phyloP scores from a whole-genome alignment of 2,113 vertebrate genomes.

The Spea multiplicata region DNA sequence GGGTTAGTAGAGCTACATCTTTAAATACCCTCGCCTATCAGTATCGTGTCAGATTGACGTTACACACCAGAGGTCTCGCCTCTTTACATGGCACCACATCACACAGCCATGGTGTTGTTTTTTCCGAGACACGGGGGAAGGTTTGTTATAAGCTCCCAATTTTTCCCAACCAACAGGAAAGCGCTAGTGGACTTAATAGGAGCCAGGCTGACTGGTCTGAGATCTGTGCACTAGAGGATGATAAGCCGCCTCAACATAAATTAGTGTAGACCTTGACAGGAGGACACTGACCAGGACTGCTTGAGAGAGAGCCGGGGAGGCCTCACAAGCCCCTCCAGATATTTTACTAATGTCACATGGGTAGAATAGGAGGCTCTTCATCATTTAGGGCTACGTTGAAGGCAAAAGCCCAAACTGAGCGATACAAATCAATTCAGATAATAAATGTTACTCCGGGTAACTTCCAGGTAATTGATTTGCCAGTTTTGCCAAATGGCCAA shows the following conservation, averaged over 20 bases:
- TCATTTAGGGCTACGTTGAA: too few species aligned
- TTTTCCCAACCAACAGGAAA: conserved; percentile 57
- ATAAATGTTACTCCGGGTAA: conserved; percentile 35
- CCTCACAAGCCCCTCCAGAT: conserved; percentile 64
- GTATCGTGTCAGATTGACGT: conserved; percentile 40
- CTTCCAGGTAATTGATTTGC: too few species aligned
- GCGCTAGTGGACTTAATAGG: conserved; percentile 64
- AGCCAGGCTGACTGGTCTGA: conserved; percentile 77
- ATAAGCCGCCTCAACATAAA: conserved; percentile 89
- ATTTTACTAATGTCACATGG: conserved; percentile 69
- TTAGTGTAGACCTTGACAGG: conserved; percentile 85
- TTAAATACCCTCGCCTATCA: conserved; percentile 16
- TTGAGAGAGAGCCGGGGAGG: conserved; percentile 64
- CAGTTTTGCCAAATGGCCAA: too few species aligned
- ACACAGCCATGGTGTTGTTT: conserved; percentile 48
- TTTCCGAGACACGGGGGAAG: conserved; percentile 45
- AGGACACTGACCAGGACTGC: conserved; percentile 85
- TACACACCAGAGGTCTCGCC: conserved; percentile 38
- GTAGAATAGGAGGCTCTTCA: conserved; percentile 53
- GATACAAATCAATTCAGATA: neutral
- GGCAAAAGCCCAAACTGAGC: too few species aligned
- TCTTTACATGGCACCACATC: conserved; percentile 45
- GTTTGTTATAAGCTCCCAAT: conserved; percentile 34
- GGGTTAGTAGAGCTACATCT: neutral
- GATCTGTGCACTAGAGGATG: conserved; percentile 67